Percentiles rank a stretch among this genome's conserved stretches.
These are phyloP conservation scores for Drosophila meridiana DNA, from an alignment of 2,888 invertebrate genomes.

Conservation along the genomic window DNA sequence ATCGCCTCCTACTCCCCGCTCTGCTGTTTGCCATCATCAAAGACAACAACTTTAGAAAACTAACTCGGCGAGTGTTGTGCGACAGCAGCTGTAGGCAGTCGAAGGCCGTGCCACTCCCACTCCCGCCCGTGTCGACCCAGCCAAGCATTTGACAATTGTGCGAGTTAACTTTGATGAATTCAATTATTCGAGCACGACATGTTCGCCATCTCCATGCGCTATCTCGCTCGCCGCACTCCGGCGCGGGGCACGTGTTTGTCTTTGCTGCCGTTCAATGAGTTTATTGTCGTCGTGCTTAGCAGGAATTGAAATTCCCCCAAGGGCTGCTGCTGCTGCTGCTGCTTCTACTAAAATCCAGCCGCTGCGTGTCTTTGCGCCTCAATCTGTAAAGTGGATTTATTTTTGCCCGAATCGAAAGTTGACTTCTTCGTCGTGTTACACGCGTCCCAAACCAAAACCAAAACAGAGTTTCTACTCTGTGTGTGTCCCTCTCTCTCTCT, in stretches of 20 bases:
- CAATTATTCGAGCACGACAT: constrained; percentile 71
- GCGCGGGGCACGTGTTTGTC: constrained; percentile 59
- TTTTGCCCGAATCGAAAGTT: constrained; percentile 76
- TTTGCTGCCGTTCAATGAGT: constrained; percentile 69
- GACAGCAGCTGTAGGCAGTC: constrained; percentile 44
- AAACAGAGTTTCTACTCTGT: constrained; percentile 14
- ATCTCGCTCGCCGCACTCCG: constrained; percentile 25
- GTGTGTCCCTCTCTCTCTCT: constrained; percentile 11
- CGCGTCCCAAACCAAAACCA: background rate
- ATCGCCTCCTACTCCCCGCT: background rate
- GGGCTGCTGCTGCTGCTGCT: constrained; percentile 2
- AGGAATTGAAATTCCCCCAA: constrained; percentile 71
- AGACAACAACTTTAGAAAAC: constrained; percentile 73
- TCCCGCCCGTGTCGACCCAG: background rate
- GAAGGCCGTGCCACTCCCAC: background rate
- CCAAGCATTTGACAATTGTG: constrained; percentile 70
- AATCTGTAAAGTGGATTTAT: constrained; percentile 80
- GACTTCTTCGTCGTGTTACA: constrained; percentile 56
- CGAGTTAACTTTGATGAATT: constrained; percentile 81
- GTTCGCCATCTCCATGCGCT: constrained; percentile 34
- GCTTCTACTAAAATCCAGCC: background rate
- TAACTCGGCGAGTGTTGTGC: constrained; percentile 60
- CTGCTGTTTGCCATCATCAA: constrained; percentile 60
- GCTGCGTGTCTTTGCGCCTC: constrained; percentile 39
- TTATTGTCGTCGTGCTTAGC: constrained; percentile 71